These are phyloP conservation scores for Galeopterus variegatus DNA, from an alignment of 2,113 vertebrate genomes.

Conservation along the genomic window DNA sequence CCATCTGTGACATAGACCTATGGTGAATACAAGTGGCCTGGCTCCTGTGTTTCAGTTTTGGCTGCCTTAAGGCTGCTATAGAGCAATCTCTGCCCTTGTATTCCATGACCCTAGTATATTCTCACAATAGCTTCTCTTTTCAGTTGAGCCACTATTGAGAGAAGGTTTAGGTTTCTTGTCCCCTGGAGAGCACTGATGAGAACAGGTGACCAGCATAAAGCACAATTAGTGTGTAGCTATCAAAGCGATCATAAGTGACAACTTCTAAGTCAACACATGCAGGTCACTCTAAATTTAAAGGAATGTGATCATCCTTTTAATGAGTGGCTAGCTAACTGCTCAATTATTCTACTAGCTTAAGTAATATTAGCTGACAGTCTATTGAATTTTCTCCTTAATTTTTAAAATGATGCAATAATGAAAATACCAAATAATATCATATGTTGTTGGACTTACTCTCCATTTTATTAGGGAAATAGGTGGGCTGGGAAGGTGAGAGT, in stretches of 20 bases:
- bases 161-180: neutral
- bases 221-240: neutral
- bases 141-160: neutral
- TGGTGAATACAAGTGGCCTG: neutral
- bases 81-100: neutral
- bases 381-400: neutral
- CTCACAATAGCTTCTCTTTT: neutral
- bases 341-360: neutral
- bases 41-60: neutral
- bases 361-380: neutral
- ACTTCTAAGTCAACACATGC: neutral
- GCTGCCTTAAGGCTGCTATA: neutral
- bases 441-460: neutral
- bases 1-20: rapidly evolving
- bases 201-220: neutral
- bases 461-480: neutral
- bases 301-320: neutral
- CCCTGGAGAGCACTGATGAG: neutral
- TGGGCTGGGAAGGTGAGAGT: neutral
- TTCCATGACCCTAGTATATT: neutral
- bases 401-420: neutral
- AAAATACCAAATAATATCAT: neutral
- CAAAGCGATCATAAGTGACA: neutral
- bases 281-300: slow-evolving; percentile 10
- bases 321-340: neutral